phyloP scores from a whole-genome alignment of 2,113 vertebrate species.

The Ameiurus melas region DNA sequence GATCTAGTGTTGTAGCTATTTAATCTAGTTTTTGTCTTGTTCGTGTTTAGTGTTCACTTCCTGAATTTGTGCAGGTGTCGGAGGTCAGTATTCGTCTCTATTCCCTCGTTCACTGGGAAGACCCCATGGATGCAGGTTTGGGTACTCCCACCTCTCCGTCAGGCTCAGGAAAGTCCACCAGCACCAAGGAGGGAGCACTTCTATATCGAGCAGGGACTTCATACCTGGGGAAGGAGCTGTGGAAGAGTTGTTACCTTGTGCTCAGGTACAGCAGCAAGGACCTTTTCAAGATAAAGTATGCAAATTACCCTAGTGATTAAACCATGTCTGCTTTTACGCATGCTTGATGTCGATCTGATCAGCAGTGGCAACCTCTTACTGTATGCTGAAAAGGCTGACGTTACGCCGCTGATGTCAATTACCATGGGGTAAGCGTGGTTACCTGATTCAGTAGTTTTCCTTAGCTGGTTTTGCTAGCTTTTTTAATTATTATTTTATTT shows the following conservation, averaged over 20 bases:
- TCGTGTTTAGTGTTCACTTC: background rate
- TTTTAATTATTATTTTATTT: too few relatives aligned
- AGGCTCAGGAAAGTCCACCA: slow-evolving; percentile 39
- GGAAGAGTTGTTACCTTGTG: slow-evolving; percentile 92
- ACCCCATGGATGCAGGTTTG: slow-evolving; percentile 82
- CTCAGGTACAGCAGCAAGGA: slow-evolving; percentile 78
- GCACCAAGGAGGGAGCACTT: slow-evolving; percentile 86
- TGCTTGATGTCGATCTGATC: slow-evolving; percentile 34
- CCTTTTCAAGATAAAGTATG: background rate
- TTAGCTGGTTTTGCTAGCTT: background rate
- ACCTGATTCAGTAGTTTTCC: background rate
- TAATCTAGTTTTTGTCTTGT: background rate
- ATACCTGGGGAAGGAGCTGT: slow-evolving; percentile 93
- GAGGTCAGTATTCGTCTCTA: slow-evolving; percentile 84
- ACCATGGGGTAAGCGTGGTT: slow-evolving; percentile 87
- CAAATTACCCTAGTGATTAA: background rate
- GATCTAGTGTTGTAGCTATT: background rate
- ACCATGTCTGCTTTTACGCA: background rate
- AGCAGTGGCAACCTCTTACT: slow-evolving; percentile 91
- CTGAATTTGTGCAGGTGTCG: slow-evolving; percentile 70
- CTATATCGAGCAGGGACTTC: slow-evolving; percentile 85
- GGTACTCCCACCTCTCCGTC: slow-evolving; percentile 64
- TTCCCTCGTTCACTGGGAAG: slow-evolving; percentile 94
- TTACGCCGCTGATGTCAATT: slow-evolving; percentile 85
- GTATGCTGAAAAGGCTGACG: slow-evolving; percentile 86